Evolutionary conservation across 2,888 invertebrate species (phyloP), one percentile per base, ranked within the genome.

Genomic region (Platerodrilus igneus): DNA sequence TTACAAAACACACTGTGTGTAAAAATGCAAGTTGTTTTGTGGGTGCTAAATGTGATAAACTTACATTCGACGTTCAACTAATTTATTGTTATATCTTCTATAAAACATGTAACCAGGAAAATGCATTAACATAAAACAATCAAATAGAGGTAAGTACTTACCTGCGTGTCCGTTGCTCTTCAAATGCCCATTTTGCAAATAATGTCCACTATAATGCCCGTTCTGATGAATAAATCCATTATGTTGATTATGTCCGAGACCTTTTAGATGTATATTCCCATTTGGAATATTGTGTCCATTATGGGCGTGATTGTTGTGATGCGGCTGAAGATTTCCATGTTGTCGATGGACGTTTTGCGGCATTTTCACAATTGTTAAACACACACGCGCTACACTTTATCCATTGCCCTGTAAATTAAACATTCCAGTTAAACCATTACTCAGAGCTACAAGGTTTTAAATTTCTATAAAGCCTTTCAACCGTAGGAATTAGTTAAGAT

Each of bases 101-200:
- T n/a, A n/a, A n/a, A n/a, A n/a, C n/a, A n/a, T n/a, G n/a, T n/a
- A 25, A 25, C 14, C 11, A 25, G 11, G 3, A 25, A 25, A 14
- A 4, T 11, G 14, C 4, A 25, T 25, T 14, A 11, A 25, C 11
- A 13, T 25, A 25, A 11, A 25, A 25, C 25, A 8, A 13, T 10
- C 8, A 13, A 13, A 3, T 3, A 14, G 14, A 22, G 22, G 5
- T 22, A n/a, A 9, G 22, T 34, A 58, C 61, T 62, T 48, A 61
- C 62, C 62, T 39, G 57, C 50, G 47, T 65, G 62, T 34, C 64
- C 64, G 37, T 64, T 64, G 31, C 42, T 59, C 51, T 64, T 66
- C 9, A 51, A 51, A 37, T 62, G 51, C 47, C 56, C 56, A 43
- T 57, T 57, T 28, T 56, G 57, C 29, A 52, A 43, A 34, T 48